These are phyloP conservation scores for Sorex fumeus DNA, from an alignment of 2,113 vertebrate genomes.

Conservation along the genomic window DNA sequence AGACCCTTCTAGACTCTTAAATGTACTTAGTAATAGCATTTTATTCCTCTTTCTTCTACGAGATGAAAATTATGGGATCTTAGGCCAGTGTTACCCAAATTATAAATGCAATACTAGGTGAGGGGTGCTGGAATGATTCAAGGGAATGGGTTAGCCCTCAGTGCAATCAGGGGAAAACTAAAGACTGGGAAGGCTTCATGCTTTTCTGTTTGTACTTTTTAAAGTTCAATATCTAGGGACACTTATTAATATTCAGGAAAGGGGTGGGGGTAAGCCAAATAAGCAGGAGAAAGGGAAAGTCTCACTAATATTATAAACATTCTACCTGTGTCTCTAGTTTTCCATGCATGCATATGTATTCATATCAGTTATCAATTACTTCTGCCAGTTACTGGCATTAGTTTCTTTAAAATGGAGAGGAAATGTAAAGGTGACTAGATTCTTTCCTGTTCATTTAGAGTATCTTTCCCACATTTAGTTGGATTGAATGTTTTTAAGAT, in stretches of 20 bases:
- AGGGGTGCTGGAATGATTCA: too few species aligned
- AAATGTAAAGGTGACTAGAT: neutral
- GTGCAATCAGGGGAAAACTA: too few species aligned
- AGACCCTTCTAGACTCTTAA: accelerated
- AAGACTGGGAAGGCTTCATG: too few species aligned
- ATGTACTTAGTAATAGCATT: neutral
- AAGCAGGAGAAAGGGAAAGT: neutral
- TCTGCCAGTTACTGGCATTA: neutral
- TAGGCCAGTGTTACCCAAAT: neutral
- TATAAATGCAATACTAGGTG: too few species aligned
- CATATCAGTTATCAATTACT: neutral
- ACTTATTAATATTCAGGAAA: too few species aligned
- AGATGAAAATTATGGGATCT: slow-evolving; percentile 21
- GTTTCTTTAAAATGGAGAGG: slow-evolving; percentile 33
- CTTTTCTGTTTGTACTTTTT: too few species aligned
- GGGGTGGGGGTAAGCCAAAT: too few species aligned
- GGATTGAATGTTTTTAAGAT: neutral
- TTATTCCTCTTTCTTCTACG: neutral
- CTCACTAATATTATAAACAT: neutral
- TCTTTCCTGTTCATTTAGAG: neutral
- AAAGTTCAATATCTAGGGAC: too few species aligned
- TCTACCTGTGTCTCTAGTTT: neutral
- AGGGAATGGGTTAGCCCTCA: too few species aligned
- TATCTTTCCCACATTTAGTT: neutral
- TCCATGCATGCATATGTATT: neutral